These are phyloP conservation scores for Agapostemon virescens DNA, from an alignment of 2,888 invertebrate species.

Conservation along the genomic window DNA sequence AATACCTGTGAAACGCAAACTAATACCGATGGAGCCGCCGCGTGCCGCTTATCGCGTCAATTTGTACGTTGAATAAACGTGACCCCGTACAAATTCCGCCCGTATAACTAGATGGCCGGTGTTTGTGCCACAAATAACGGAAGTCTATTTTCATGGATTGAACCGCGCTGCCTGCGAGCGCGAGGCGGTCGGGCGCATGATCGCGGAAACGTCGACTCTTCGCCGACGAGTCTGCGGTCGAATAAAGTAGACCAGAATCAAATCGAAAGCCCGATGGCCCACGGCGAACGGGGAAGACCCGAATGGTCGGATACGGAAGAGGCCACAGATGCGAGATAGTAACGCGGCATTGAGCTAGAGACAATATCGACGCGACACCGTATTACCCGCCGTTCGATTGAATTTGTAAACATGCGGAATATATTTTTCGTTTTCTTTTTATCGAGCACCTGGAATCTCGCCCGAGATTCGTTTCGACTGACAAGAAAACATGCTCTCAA, in stretches of 20 bases:
- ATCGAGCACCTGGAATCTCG: no score
- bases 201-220: constrained; percentile 29
- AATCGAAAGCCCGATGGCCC: constrained; percentile 43
- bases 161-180: not conserved
- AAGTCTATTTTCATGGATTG: constrained; percentile 36
- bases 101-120: not conserved
- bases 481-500: no score
- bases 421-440: no score
- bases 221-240: constrained; percentile 26
- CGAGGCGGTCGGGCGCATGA: not conserved
- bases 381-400: constrained; percentile 73
- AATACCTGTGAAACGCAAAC: constrained; percentile 35
- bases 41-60: constrained; percentile 29
- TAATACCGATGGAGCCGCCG: not conserved
- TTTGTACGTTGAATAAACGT: constrained; percentile 28
- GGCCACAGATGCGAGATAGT: constrained; percentile 57
- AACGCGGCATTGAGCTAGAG: constrained; percentile 46
- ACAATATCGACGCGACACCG: constrained; percentile 63
- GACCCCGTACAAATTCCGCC: constrained; percentile 20
- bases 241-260: constrained; percentile 45
- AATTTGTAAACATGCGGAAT: constrained; percentile 73
- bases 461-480: no score
- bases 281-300: constrained; percentile 47
- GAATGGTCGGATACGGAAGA: constrained; percentile 38
- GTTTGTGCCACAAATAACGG: constrained; percentile 35